Evolutionary conservation across 1,140 invertebrate genomes (phyloP).

Genomic region (Delia radicum): DNA sequence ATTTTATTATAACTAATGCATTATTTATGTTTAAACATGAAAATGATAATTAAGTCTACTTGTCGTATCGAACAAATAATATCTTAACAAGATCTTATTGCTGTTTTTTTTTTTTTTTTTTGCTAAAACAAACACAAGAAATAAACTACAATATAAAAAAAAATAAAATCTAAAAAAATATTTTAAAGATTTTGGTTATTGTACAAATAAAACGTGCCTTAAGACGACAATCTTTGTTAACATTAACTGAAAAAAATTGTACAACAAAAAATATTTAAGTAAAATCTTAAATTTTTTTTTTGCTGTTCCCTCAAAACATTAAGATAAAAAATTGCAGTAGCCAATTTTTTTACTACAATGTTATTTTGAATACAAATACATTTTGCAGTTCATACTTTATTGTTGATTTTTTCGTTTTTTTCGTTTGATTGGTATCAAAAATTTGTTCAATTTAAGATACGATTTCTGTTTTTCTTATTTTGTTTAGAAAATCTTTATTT

Average conservation of each 20-base stretch:
- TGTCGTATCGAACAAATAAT: constrained; percentile 23
- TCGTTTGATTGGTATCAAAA: constrained; percentile 22
- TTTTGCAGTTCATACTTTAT: background rate
- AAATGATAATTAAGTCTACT: constrained; percentile 24
- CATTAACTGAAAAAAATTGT: background rate
- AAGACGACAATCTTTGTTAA: constrained; percentile 22
- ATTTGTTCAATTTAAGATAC: constrained; percentile 16
- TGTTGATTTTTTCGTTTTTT: background rate
- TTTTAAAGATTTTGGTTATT: constrained; percentile 20
- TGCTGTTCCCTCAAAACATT: constrained; percentile 6
- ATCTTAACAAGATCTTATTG: constrained; percentile 21
- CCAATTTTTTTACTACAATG: constrained; percentile 10
- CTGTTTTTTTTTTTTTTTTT: background rate
- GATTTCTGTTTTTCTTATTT: constrained; percentile 8
- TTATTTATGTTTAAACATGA: constrained; percentile 22
- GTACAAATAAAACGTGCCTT: constrained; percentile 23
- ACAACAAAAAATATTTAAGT: no score
- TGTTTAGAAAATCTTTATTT: background rate
- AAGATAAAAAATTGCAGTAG: constrained; percentile 14
- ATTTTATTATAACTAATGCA: constrained; percentile 22
- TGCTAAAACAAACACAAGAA: constrained; percentile 6
- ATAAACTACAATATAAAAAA: background rate
- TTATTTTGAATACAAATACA: constrained; percentile 15
- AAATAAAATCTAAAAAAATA: constrained; percentile 10
- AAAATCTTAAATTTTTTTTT: constrained; percentile 17